A percentile compares a stretch with the other conserved stretches of the same genome.
Evolutionary conservation across 2,888 invertebrate genomes (phyloP).

Genomic region (Fragum whitleyi): DNA sequence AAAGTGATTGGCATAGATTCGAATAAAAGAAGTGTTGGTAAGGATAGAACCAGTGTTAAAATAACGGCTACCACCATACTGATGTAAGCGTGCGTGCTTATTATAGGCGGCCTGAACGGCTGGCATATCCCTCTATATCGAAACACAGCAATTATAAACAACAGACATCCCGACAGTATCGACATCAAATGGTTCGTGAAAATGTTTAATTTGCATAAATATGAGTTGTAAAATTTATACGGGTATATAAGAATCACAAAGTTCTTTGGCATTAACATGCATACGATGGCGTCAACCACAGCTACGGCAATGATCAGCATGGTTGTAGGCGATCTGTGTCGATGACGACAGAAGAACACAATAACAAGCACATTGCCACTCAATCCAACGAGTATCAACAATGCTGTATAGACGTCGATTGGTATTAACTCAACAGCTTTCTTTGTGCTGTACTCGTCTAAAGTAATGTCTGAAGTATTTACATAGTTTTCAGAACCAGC

Average conservation of each 20-base stretch:
- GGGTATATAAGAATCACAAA: neutral
- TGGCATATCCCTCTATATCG: constrained; percentile 9
- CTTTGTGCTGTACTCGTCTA: neutral
- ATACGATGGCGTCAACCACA: neutral
- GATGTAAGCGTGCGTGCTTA: neutral
- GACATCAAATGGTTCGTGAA: constrained; percentile 9
- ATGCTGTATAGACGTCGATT: neutral
- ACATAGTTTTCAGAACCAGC: no score
- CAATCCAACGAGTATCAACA: neutral
- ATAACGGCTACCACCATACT: neutral
- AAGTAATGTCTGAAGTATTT: neutral
- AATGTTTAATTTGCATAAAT: constrained; percentile 11
- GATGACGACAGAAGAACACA: neutral
- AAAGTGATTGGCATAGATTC: constrained; percentile 1
- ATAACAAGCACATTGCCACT: constrained; percentile 6
- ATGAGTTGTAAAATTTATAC: neutral
- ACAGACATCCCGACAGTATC: neutral
- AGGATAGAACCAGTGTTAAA: neutral
- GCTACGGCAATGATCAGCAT: constrained; percentile 14
- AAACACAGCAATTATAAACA: constrained; percentile 6
- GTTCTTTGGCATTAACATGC: constrained; percentile 17
- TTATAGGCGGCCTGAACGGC: neutral
- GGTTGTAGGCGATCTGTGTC: neutral
- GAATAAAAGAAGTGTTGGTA: neutral
- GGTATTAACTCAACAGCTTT: constrained; percentile 13